Evolutionary conservation across 2,113 vertebrate species (phyloP).

Genomic region (Bambusicola thoracicus): DNA sequence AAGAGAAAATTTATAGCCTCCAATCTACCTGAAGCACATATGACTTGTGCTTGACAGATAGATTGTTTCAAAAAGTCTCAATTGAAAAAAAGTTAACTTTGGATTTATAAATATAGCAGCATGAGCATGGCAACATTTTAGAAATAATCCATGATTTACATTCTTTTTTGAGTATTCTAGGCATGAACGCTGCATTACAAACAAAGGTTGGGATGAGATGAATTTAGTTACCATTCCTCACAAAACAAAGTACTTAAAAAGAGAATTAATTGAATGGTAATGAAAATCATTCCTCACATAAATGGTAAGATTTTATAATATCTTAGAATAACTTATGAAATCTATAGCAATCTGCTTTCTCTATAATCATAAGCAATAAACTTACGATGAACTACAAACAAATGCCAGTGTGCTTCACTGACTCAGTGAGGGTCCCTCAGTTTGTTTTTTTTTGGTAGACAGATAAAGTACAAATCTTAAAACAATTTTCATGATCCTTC

Average conservation of each 20-base stretch:
- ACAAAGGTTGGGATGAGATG: neutral
- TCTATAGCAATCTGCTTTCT: too few species aligned
- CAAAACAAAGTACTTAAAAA: neutral
- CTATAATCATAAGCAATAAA: too few species aligned
- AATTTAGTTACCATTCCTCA: neutral
- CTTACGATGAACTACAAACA: neutral
- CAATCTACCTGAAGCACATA: slow-evolving; percentile 73
- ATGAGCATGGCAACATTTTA: slow-evolving; percentile 81
- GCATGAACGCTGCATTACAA: neutral
- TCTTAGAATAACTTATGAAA: neutral
- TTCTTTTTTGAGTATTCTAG: neutral
- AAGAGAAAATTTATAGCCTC: slow-evolving; percentile 40
- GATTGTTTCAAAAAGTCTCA: slow-evolving; percentile 29
- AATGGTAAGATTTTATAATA: neutral
- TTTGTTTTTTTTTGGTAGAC: neutral
- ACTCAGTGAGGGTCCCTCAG: neutral
- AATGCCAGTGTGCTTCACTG: neutral
- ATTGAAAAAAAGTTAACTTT: slow-evolving; percentile 16
- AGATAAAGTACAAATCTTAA: neutral
- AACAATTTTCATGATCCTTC: neutral
- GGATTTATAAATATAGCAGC: slow-evolving; percentile 64
- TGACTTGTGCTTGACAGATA: slow-evolving; percentile 73
- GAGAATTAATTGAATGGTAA: neutral
- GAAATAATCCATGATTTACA: neutral
- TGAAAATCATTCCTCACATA: neutral